Conservation (phyloP, 2,888 invertebrate genomes). For the Caprella mutica region DNA sequence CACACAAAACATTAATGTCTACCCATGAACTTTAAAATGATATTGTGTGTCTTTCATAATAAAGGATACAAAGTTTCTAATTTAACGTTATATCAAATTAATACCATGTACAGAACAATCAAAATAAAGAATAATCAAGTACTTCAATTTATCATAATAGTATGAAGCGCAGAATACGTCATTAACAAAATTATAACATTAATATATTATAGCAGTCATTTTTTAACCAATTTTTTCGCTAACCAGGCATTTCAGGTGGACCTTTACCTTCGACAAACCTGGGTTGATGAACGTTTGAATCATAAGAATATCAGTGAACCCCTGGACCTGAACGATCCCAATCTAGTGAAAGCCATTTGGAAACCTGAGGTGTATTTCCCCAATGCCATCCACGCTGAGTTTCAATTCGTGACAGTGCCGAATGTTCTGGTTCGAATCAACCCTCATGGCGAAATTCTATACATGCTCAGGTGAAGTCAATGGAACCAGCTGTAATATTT, state of each 20-base stretch:
- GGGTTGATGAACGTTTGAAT: constrained; percentile 44
- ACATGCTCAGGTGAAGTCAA: constrained; percentile 44
- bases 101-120: too few species aligned
- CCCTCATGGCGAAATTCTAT: constrained; percentile 44
- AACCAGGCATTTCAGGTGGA: constrained; percentile 46
- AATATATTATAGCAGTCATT: too few species aligned
- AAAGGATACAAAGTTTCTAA: too few species aligned
- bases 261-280: constrained; percentile 44
- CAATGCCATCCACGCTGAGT: constrained; percentile 46
- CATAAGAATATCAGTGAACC: constrained; percentile 42
- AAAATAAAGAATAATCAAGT: too few species aligned
- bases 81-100: too few species aligned
- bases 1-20: too few species aligned
- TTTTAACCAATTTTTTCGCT: background rate
- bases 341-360: constrained; percentile 45
- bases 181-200: too few species aligned
- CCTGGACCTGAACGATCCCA: constrained; percentile 44
- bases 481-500: too few species aligned
- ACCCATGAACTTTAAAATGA: too few species aligned
- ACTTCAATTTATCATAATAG: too few species aligned
- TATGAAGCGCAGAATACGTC: too few species aligned
- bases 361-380: constrained; percentile 45
- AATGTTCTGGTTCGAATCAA: constrained; percentile 45
- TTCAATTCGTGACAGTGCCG: constrained; percentile 46
- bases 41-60: too few species aligned